Percentiles rank a stretch among this genome's conserved stretches.
These are phyloP conservation scores for Drosophila longiperda DNA, from an alignment of 2,888 invertebrate species.

Conservation along the genomic window DNA sequence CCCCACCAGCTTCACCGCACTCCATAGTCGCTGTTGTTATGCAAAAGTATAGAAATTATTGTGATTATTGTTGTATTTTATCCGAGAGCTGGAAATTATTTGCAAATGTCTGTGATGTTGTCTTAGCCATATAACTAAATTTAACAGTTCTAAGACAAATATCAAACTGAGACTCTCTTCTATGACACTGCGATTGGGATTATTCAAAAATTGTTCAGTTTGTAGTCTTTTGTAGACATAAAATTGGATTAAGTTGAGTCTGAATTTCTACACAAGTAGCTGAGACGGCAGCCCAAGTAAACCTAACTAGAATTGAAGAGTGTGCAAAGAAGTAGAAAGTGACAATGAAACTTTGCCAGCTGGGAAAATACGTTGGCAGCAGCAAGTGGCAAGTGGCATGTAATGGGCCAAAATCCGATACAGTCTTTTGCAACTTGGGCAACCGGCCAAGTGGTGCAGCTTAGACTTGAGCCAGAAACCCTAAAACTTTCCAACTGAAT, in stretches of 20 bases:
- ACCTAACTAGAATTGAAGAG: background rate
- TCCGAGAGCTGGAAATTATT: conserved; percentile 22
- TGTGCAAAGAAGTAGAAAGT: conserved; percentile 28
- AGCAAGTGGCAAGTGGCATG: conserved; percentile 21
- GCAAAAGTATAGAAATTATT: conserved; percentile 15
- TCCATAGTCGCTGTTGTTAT: conserved; percentile 57
- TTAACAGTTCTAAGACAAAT: conserved; percentile 5
- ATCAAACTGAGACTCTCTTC: conserved; percentile 31
- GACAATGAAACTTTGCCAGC: conserved; percentile 1
- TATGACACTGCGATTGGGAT: conserved; percentile 5
- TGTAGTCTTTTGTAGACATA: background rate
- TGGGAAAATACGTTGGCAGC: conserved; percentile 18
- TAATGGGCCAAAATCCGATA: conserved; percentile 20
- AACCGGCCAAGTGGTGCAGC: conserved; percentile 37
- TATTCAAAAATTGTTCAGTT: background rate
- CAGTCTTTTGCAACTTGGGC: conserved; percentile 19
- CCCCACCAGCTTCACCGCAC: conserved; percentile 17
- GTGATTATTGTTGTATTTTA: conserved; percentile 19
- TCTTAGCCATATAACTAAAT: conserved; percentile 44
- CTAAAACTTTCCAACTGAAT: conserved; percentile 34
- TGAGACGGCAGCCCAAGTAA: background rate
- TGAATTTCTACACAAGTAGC: background rate
- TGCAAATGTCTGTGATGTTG: conserved; percentile 35
- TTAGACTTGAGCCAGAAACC: conserved; percentile 47
- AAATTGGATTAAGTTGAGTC: background rate